Conservation (phyloP, 1,140 invertebrate species). For the Musca vetustissima region DNA sequence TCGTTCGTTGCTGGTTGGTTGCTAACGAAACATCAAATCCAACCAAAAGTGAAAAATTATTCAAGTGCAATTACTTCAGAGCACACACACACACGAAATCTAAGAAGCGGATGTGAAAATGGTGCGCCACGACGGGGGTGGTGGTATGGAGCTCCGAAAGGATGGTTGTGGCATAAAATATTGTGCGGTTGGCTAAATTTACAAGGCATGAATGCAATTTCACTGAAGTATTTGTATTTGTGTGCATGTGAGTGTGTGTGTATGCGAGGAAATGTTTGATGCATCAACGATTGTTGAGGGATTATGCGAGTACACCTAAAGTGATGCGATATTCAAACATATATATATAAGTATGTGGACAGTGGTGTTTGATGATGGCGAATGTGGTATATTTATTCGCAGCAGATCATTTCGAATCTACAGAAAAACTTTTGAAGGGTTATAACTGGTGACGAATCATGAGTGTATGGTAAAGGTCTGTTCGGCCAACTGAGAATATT, state of each 20-base stretch:
- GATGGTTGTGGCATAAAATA: too few relatives aligned
- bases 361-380: too few relatives aligned
- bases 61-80: constrained; percentile 19
- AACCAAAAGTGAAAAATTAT: constrained; percentile 24
- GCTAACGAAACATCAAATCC: constrained; percentile 10
- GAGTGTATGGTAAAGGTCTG: too few relatives aligned
- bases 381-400: too few relatives aligned
- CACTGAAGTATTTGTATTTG: not conserved
- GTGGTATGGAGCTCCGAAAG: too few relatives aligned
- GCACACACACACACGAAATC: too few relatives aligned
- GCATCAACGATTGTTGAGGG: constrained; percentile 9
- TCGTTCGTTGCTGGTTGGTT: constrained; percentile 4
- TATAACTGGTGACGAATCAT: too few relatives aligned
- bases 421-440: too few relatives aligned
- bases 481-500: too few relatives aligned
- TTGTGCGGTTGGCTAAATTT: constrained; percentile 6
- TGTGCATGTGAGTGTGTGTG: not conserved
- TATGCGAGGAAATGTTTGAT: not conserved
- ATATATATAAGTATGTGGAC: not conserved
- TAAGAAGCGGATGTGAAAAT: too few relatives aligned
- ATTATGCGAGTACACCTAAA: not conserved
- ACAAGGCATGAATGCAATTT: not conserved
- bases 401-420: too few relatives aligned
- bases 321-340: not conserved
- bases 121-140: too few relatives aligned